phyloP scores from a whole-genome alignment of 2,797 vertebrate genomes.

The Thamnophis elegans region DNA sequence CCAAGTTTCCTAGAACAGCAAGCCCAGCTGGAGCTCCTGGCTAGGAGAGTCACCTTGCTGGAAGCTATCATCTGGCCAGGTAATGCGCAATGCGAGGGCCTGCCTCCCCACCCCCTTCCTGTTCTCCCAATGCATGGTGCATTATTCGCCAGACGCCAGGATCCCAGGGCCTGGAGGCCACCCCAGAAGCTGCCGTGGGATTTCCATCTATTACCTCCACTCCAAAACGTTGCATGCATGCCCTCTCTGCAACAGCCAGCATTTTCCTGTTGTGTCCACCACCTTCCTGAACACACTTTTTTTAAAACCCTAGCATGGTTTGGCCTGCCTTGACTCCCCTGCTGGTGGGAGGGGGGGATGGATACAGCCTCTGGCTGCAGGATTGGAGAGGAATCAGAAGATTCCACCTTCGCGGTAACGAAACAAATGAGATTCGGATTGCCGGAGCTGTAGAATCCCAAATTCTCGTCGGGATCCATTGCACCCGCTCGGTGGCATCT shows the following conservation, averaged over 20 bases:
- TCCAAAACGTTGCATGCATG: constrained; percentile 15
- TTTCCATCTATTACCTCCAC: not conserved
- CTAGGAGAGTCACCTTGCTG: constrained; percentile 98
- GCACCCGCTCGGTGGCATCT: not conserved
- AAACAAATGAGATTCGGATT: not conserved
- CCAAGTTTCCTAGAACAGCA: constrained; percentile 95
- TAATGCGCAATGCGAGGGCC: constrained; percentile 73
- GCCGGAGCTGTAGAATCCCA: not conserved
- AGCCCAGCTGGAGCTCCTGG: constrained; percentile 97
- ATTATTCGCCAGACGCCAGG: not conserved
- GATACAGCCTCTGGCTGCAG: not conserved
- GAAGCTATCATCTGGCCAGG: constrained; percentile 99
- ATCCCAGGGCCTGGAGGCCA: not conserved
- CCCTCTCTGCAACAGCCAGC: not conserved
- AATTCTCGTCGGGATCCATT: not conserved
- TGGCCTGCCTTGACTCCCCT: not conserved
- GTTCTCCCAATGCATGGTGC: not conserved
- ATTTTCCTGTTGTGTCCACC: not conserved
- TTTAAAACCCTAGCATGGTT: not conserved
- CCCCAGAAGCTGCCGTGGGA: not conserved
- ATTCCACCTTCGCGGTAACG: too few relatives aligned
- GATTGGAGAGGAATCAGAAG: not conserved
- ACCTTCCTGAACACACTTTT: not conserved
- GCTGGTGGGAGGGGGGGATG: not conserved
- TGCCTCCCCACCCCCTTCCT: not conserved